A percentile compares a stretch with the other conserved stretches of the same genome.
Conservation (phyloP, 1,140 invertebrate species). For the Brachionus rotundiformis region DNA sequence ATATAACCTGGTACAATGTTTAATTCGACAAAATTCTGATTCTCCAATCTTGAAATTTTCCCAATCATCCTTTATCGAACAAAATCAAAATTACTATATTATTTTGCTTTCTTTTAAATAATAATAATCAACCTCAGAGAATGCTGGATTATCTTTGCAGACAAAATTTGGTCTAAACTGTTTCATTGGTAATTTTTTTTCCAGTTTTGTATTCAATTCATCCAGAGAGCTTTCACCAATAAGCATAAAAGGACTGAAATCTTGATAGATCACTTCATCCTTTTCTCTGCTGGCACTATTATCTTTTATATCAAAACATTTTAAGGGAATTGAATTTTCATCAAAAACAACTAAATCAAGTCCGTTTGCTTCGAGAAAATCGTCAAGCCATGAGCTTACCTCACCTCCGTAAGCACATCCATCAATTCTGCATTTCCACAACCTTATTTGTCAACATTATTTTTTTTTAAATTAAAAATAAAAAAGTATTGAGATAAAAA, state of each 20-base stretch:
- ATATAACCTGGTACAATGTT: constrained; percentile 56
- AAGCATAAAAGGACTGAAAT: constrained; percentile 35
- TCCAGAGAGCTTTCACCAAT: not conserved
- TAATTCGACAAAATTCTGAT: constrained; percentile 54
- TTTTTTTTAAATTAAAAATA: too few relatives aligned
- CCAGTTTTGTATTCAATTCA: constrained; percentile 38
- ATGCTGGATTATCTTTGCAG: not conserved
- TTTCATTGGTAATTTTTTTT: constrained; percentile 20
- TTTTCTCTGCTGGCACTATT: not conserved
- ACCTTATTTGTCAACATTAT: too few relatives aligned
- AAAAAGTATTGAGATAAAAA: not conserved
- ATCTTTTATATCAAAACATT: not conserved
- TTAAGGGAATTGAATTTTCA: not conserved
- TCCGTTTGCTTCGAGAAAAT: constrained; percentile 12
- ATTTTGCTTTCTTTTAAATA: not conserved
- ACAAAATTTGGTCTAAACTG: constrained; percentile 52
- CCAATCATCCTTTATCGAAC: constrained; percentile 56
- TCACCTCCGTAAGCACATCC: constrained; percentile 4
- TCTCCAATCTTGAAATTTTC: constrained; percentile 56
- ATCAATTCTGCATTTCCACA: constrained; percentile 23
- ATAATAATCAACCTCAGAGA: not conserved
- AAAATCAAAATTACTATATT: not conserved
- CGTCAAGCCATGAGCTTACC: constrained; percentile 2
- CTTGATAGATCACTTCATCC: not conserved
- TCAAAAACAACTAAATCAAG: constrained; percentile 35